phyloP scores from a whole-genome alignment of 2,797 vertebrate genomes.

The Acipenser oxyrinchus region DNA sequence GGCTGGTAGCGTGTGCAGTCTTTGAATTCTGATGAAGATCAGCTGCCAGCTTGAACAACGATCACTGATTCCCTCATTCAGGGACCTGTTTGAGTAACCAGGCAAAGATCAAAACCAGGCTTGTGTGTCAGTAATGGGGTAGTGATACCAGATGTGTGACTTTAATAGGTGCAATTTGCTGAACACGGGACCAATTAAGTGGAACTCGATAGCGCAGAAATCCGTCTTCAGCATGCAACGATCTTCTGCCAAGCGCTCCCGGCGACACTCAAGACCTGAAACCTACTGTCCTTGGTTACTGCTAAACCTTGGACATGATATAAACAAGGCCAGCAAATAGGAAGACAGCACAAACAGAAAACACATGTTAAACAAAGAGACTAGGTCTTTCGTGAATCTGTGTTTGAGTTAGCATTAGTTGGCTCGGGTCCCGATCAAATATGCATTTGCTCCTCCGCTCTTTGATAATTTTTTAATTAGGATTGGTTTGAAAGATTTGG shows the following conservation, averaged over 20 bases:
- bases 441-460: slow-evolving; percentile 32
- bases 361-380: slow-evolving; percentile 22
- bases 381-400: slow-evolving; percentile 6
- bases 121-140: slow-evolving; percentile 28
- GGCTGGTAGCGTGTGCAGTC: too few relatives aligned
- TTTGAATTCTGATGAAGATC: too few relatives aligned
- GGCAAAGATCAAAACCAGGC: slow-evolving; percentile 36
- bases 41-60: too few relatives aligned
- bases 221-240: slow-evolving; percentile 1
- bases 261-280: background rate
- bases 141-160: slow-evolving; percentile 45
- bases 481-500: slow-evolving; percentile 27
- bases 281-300: background rate
- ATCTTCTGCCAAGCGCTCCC: background rate
- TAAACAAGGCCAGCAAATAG: background rate
- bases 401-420: slow-evolving; percentile 4
- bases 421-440: slow-evolving; percentile 22
- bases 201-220: slow-evolving; percentile 33
- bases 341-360: slow-evolving; percentile 15
- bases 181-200: slow-evolving; percentile 40
- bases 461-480: slow-evolving; percentile 42
- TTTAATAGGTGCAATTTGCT: slow-evolving; percentile 51
- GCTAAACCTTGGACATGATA: background rate
- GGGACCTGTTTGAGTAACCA: slow-evolving; percentile 9
- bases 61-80: slow-evolving; percentile 1